Evolutionary conservation across 2,113 vertebrate genomes (phyloP).

Genomic region (Leucosticte australis): DNA sequence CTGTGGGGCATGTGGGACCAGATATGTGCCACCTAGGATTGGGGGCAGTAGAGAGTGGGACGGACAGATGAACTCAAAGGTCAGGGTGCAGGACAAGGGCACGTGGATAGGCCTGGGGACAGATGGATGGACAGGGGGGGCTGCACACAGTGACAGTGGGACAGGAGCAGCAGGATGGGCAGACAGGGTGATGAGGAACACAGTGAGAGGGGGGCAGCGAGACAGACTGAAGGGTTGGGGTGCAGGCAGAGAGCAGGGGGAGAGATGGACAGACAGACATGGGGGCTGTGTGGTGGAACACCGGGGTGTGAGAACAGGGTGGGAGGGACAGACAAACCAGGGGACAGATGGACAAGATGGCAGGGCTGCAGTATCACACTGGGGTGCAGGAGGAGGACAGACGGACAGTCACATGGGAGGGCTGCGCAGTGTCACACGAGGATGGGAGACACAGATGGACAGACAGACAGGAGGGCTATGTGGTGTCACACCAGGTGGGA

Average conservation of each 20-base stretch:
- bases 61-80: neutral
- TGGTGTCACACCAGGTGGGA: neutral
- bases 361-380: neutral
- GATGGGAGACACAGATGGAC: neutral
- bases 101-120: neutral
- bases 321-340: neutral
- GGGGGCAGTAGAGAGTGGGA: neutral
- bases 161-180: neutral
- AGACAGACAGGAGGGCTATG: neutral
- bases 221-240: accelerated
- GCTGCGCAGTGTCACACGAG: neutral
- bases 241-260: neutral
- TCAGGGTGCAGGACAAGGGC: neutral
- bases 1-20: neutral
- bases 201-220: accelerated
- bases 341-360: neutral
- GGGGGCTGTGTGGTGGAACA: neutral
- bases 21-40: neutral
- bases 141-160: neutral
- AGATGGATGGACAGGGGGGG: neutral
- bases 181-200: accelerated
- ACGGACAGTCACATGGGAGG: neutral
- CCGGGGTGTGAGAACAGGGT: neutral
- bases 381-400: neutral
- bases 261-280: neutral